These are phyloP conservation scores for Lepilemur septentrionalis DNA, from an alignment of 2,797 vertebrate species.

Conservation along the genomic window DNA sequence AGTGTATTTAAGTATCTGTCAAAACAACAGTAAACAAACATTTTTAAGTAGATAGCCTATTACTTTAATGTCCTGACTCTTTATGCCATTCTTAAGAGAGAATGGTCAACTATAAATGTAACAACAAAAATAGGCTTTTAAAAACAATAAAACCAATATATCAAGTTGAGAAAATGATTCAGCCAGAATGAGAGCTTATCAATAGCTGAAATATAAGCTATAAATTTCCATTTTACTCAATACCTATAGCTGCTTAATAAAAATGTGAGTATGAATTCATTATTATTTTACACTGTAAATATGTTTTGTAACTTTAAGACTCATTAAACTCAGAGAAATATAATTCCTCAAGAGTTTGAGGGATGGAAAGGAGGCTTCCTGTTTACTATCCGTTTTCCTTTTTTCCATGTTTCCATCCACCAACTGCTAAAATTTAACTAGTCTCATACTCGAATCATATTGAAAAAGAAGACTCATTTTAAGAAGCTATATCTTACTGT, in stretches of 20 bases:
- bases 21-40: background rate
- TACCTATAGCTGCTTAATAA: background rate
- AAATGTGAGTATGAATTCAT: background rate
- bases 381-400: background rate
- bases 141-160: background rate
- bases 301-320: conserved; percentile 5
- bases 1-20: background rate
- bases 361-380: background rate
- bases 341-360: background rate
- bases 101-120: background rate
- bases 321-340: background rate
- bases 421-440: background rate
- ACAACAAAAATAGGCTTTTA: background rate
- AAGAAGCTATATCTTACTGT: background rate
- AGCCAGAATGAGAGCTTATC: background rate
- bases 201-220: background rate
- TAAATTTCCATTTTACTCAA: background rate
- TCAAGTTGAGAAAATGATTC: background rate
- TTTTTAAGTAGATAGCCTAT: background rate
- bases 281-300: background rate
- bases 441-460: background rate
- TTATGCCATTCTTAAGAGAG: background rate
- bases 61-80: background rate
- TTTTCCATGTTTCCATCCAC: background rate
- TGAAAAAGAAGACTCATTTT: background rate